These are phyloP conservation scores for Sebastes reedi DNA, from an alignment of 2,797 vertebrate genomes.

Conservation along the genomic window DNA sequence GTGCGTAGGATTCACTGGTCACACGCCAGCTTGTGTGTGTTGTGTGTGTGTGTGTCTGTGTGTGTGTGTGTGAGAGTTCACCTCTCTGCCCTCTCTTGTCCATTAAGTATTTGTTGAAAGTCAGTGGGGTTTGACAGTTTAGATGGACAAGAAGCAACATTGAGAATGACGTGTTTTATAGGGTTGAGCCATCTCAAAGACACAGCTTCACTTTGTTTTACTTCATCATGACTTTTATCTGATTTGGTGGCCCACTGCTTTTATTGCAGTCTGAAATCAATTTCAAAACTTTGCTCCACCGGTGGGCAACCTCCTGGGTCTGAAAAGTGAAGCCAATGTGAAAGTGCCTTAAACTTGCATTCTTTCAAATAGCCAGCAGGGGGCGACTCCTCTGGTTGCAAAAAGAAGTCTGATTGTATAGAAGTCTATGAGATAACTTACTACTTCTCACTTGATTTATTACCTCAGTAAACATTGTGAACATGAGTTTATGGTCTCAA, in stretches of 20 bases:
- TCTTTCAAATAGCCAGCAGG: fast-evolving
- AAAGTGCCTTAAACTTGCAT: too few species aligned
- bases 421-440: too few species aligned
- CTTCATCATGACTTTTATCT: not conserved
- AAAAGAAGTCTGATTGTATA: too few species aligned
- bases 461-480: too few species aligned
- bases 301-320: too few species aligned
- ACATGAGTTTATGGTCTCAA: too few species aligned
- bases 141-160: not conserved
- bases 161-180: not conserved
- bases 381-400: too few species aligned
- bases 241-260: not conserved
- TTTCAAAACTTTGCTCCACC: not conserved
- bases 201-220: not conserved
- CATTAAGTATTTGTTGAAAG: slow-evolving; percentile 31
- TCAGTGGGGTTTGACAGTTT: slow-evolving; percentile 8
- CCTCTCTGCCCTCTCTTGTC: slow-evolving; percentile 35
- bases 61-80: not conserved
- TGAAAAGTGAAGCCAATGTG: too few species aligned
- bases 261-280: not conserved
- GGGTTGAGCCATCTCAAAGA: not conserved
- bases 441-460: too few species aligned
- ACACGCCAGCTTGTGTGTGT: slow-evolving; percentile 13
- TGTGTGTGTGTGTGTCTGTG: not conserved
- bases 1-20: slow-evolving; percentile 51